Conservation (phyloP, 1,140 invertebrate genomes). For the Philotrypesis tridentata region DNA sequence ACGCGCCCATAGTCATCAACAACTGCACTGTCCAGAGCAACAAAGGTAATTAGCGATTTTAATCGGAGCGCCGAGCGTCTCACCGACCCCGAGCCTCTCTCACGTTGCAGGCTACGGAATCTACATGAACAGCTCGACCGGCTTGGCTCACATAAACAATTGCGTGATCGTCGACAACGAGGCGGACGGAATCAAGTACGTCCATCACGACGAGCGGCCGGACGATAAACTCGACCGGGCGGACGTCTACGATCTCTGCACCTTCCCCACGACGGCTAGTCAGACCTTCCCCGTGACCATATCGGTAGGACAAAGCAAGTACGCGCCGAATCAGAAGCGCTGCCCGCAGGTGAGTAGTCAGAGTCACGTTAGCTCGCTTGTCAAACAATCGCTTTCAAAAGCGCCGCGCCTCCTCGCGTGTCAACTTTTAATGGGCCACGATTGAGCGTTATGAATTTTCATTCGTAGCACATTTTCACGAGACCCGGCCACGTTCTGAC, state of each 20-base stretch:
- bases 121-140: conserved; percentile 90
- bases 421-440: background rate
- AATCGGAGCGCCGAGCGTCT: no score
- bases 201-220: conserved; percentile 84
- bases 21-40: conserved; percentile 89
- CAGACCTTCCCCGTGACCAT: conserved; percentile 88
- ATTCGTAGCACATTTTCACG: conserved; percentile 81
- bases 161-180: conserved; percentile 86
- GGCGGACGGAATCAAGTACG: conserved; percentile 89
- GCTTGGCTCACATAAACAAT: conserved; percentile 81
- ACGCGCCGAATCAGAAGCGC: conserved; percentile 78
- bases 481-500: conserved; percentile 86
- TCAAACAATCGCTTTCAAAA: background rate
- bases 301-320: conserved; percentile 84
- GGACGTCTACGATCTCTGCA: conserved; percentile 88
- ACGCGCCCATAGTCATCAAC: conserved; percentile 85
- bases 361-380: conserved; percentile 32
- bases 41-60: conserved; percentile 75
- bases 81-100: no score
- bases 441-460: background rate
- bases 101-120: conserved; percentile 89
- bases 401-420: background rate
- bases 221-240: conserved; percentile 82
- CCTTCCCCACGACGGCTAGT: conserved; percentile 84
- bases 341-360: conserved; percentile 78